Evolutionary conservation across 2,113 vertebrate genomes (phyloP).

Genomic region (Gasterosteus aculeatus): DNA sequence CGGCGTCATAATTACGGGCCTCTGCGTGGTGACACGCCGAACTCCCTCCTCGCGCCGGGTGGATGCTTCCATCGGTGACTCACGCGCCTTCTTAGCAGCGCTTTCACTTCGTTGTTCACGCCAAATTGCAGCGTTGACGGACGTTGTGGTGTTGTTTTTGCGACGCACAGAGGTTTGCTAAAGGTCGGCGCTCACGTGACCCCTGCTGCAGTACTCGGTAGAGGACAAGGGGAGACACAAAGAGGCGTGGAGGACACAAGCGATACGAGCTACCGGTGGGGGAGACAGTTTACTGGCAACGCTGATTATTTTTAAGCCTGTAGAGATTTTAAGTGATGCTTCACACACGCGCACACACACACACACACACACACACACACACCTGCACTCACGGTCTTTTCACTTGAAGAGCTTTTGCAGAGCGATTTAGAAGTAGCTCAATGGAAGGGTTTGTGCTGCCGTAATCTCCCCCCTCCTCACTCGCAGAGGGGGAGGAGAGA

Average conservation of each 20-base stretch:
- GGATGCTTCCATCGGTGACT: constrained; percentile 27
- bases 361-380: constrained; percentile 41
- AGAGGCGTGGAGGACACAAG: no score
- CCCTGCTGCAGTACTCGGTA: neutral
- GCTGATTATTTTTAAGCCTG: constrained; percentile 58
- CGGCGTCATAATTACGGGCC: constrained; percentile 37
- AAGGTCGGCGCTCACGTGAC: constrained; percentile 26
- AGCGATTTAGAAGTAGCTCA: constrained; percentile 44
- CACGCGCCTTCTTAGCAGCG: no score
- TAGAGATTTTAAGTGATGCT: constrained; percentile 61
- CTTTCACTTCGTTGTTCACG: constrained; percentile 54
- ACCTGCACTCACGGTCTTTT: constrained; percentile 44
- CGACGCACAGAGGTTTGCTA: constrained; percentile 1
- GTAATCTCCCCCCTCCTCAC: constrained; percentile 37
- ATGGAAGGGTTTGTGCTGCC: constrained; percentile 55
- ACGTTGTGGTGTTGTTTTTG: constrained; percentile 15
- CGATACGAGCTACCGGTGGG: no score
- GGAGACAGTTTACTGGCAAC: constrained; percentile 5
- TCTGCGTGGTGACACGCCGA: constrained; percentile 35
- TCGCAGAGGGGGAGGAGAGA: neutral
- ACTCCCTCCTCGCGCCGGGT: constrained; percentile 23
- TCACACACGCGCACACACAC: constrained; percentile 50
- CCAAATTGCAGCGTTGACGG: constrained; percentile 48
- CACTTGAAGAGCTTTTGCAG: constrained; percentile 52
- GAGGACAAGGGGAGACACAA: neutral